Base-by-base conservation (phyloP, 2,888 invertebrate genomes). In the Agriopis leucophaearia region DNA sequence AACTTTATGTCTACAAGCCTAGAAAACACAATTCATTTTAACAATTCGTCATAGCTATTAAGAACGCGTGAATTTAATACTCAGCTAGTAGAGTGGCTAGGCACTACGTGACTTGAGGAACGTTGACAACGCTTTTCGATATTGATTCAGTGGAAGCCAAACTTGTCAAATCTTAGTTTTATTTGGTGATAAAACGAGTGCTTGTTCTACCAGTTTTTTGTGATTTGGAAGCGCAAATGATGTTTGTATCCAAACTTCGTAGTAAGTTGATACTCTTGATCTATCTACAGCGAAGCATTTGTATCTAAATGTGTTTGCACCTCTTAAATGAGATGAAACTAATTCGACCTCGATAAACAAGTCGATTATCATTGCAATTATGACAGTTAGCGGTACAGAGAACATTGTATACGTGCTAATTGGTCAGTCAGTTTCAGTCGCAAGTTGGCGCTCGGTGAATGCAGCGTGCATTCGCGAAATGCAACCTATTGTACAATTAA, bases 401-500 rank as follows among this genome's bases (percentile, higher is more conserved):
- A 44, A 69, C 38, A 54, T 38, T 64, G 64, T 59, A 42, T 59
- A 66, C 66, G 59, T 68, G 65, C 59, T 79, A 81, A 84, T 80
- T 79, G 74, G 74, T 74, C 64, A 71, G 72, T 67, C 67, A 76
- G 67, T 69, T 66, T 70, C 64, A 72, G 75, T 71, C 74, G 72
- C 71, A 74, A 67, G 76, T 66, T 66, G 51, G 50, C 50, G 63
- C 55, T 80, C 69, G 77, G 75, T 77, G 81, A 81, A 81, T 78
- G 73, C 71, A 74, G 76, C 72, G 78, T 82, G 79, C 76, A 77
- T 73, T 79, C 73, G 75, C 77, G 74, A 75, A 72, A 75, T 86
- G 81, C 84, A 76, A 79, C 75, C 81, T 83, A 88, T 88, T 89
- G 85, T 87, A 84, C 84, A 89, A 92, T 89, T 88, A 87, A 84